phyloP scores from a whole-genome alignment of 2,797 vertebrate species.

The Sebastes iracundus region DNA sequence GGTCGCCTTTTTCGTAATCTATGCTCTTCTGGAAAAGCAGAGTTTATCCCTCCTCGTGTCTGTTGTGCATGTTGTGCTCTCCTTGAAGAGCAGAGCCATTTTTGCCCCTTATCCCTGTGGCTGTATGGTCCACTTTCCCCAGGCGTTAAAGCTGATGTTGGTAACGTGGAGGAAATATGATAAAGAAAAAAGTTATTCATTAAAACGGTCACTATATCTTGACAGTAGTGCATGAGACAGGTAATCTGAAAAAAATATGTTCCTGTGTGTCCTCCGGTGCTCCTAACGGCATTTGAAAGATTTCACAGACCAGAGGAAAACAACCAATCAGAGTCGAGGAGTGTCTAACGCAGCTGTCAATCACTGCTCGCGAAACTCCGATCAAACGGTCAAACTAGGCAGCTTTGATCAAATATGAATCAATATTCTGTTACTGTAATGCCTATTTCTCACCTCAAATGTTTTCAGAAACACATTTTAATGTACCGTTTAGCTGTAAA shows the following conservation, averaged over 20 bases:
- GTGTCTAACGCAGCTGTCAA: too few species aligned
- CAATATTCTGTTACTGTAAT: not conserved
- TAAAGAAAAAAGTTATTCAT: too few species aligned
- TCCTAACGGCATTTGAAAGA: not conserved
- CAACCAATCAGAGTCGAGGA: not conserved
- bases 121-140: constrained; percentile 2
- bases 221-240: too few species aligned
- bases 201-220: too few species aligned
- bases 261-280: too few species aligned
- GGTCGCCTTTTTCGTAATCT: constrained; percentile 32
- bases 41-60: constrained; percentile 15
- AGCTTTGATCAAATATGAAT: not conserved
- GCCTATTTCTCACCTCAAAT: not conserved
- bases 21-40: not conserved
- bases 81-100: constrained; percentile 23
- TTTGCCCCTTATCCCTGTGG: constrained; percentile 7
- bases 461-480: not conserved
- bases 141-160: not conserved
- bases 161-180: not conserved
- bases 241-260: too few species aligned
- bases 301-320: not conserved
- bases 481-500: not conserved
- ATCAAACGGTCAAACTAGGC: not conserved
- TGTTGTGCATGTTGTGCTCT: not conserved
- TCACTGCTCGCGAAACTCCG: not conserved